Evolutionary conservation across 64 coral and sea anemone species (phyloP).

Genomic region (Porites australiensis): DNA sequence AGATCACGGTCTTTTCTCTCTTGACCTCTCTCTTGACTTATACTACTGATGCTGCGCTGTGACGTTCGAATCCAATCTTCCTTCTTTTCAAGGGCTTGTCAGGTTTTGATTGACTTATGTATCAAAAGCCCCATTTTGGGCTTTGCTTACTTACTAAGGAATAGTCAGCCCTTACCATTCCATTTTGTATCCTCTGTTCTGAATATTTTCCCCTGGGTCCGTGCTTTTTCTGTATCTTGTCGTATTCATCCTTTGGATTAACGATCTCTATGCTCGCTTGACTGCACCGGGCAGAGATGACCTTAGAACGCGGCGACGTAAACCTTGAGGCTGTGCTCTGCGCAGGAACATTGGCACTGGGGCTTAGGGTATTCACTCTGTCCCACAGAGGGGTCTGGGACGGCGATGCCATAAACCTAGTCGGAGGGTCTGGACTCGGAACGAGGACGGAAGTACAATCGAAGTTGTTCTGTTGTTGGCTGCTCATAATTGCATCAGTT

Average conservation of each 20-base stretch:
- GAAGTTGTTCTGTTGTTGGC: neutral
- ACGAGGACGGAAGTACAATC: neutral
- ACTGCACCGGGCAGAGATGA: neutral
- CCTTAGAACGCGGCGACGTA: neutral
- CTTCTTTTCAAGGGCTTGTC: no score
- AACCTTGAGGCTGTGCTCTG: neutral
- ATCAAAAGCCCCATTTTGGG: no score
- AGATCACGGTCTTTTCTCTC: no score
- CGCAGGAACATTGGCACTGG: neutral
- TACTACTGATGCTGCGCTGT: no score
- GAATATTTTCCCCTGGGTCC: constrained; percentile 27
- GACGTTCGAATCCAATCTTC: no score
- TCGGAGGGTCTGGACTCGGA: neutral
- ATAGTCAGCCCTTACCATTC: constrained; percentile 29
- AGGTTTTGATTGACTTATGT: no score
- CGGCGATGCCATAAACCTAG: no score
- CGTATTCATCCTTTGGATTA: constrained; percentile 61
- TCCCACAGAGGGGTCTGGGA: neutral
- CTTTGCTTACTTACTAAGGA: neutral
- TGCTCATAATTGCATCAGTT: neutral
- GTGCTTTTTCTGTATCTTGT: constrained; percentile 69
- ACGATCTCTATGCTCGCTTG: constrained; percentile 31
- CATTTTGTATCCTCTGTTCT: constrained; percentile 53
- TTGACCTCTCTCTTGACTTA: no score
- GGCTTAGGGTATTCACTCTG: neutral